These are phyloP conservation scores for Imbricaverruca yamaguchii DNA, from an alignment of 2,888 invertebrate genomes.

Conservation along the genomic window DNA sequence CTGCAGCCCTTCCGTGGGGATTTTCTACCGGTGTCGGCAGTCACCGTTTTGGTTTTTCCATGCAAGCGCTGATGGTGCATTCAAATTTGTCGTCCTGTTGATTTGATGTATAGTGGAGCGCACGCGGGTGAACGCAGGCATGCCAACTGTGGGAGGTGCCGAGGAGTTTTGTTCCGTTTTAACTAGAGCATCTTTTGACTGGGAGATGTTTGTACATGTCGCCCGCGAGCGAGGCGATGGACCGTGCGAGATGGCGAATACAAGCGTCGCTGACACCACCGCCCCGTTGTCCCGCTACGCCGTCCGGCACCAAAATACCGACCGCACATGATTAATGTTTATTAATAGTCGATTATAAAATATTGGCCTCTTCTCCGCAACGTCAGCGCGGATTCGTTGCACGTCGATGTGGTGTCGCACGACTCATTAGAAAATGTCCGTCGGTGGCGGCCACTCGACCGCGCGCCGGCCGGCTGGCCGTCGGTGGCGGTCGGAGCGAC, in stretches of 20 bases:
- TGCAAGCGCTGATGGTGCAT: background rate
- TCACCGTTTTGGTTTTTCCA: constrained; percentile 7
- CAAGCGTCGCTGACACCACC: background rate
- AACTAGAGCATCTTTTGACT: background rate
- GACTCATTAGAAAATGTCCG: background rate
- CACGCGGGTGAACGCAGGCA: background rate
- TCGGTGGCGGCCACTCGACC: background rate
- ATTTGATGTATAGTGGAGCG: background rate
- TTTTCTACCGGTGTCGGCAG: constrained; percentile 8
- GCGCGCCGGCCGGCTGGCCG: background rate
- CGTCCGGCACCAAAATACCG: too few species aligned
- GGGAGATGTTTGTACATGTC: background rate
- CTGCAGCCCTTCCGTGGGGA: background rate
- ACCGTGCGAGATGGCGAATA: background rate
- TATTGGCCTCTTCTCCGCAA: background rate
- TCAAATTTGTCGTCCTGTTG: constrained; percentile 2
- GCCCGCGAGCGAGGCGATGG: background rate
- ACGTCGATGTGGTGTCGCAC: background rate
- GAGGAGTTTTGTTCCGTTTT: background rate
- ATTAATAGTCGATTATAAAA: constrained; percentile 19
- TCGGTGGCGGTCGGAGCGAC: background rate
- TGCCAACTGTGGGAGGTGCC: background rate
- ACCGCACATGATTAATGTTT: background rate
- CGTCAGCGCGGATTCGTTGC: background rate
- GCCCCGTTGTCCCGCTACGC: too few species aligned